Percentiles rank a stretch among this genome's conserved stretches.
Conservation (phyloP, 1,140 invertebrate genomes). For the Chymomyza costata region DNA sequence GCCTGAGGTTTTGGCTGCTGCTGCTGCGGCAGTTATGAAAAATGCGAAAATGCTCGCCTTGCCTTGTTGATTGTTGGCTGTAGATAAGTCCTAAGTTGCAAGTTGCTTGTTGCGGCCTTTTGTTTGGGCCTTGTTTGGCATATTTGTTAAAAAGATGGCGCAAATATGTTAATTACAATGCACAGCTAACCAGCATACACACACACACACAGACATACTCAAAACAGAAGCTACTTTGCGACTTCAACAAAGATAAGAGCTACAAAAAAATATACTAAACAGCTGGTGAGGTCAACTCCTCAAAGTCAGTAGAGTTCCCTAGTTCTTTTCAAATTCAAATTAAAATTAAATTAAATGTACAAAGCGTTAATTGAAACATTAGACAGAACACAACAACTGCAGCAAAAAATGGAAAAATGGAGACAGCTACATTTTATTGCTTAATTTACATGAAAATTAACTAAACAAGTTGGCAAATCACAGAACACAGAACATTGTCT, state of each 20-base stretch:
- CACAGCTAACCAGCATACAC: too few species aligned
- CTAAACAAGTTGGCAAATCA: conserved; percentile 46
- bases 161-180: conserved; percentile 47
- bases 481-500: conserved; percentile 23
- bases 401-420: conserved; percentile 29
- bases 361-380: conserved; percentile 64
- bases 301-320: too few species aligned
- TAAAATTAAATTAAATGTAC: conserved; percentile 46
- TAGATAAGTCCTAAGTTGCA: conserved; percentile 38
- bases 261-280: conserved; percentile 12
- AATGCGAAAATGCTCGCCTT: too few species aligned
- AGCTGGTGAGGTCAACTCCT: too few species aligned
- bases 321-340: conserved; percentile 19
- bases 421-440: conserved; percentile 55
- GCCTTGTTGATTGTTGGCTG: conserved; percentile 25
- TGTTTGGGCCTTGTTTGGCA: conserved; percentile 11
- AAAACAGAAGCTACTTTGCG: conserved; percentile 28
- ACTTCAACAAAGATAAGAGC: background rate
- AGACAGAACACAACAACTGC: background rate
- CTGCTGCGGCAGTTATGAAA: too few species aligned
- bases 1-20: too few species aligned
- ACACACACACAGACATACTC: too few species aligned
- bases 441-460: conserved; percentile 73
- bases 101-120: conserved; percentile 19
- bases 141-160: conserved; percentile 25